Evolutionary conservation across 2,113 vertebrate genomes (phyloP), one percentile per base, ranked within the genome.

Genomic region (Loxodonta africana): DNA sequence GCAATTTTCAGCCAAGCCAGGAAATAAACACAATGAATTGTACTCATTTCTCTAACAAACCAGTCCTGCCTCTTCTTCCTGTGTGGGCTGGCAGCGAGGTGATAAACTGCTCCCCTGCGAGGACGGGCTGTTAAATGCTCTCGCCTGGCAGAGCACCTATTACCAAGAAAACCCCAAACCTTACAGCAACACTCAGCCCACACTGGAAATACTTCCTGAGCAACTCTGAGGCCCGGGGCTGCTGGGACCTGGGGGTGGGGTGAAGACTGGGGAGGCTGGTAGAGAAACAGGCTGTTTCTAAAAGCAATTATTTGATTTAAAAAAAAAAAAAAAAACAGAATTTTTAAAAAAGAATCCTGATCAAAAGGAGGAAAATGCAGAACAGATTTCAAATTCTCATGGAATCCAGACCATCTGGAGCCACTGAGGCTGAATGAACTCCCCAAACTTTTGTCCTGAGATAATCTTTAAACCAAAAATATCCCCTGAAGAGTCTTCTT

Each of bases 81-180:
- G 93, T 51, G 90, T 37, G 85, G 83, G 87, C 76, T 14, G 88
- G 26, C 28, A 46, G 69, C 20, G 8, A 30, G 41, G 83, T 10
- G 28, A 37, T 48, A 3, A 63, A 10, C 0, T 7, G 90, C 12
- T 67, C 26, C 69, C 44, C 7, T 21, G 41, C 0, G 0, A 2
- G 71, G 6, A 1, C 20, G 0, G 21, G 10, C 4, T 67, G 26
- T 33, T 60, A 78, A 69, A 44, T 0, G 1, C 8, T 69, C 23
- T 9, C 23, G 37, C 73, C 67, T 63, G 33, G 57, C 62, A 37
- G 51, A 78, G 63, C 0, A 0, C 53, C 46, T 30, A 5, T 48
- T 41, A 87, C 69, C 21, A 57, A 30, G 63, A 48, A 89, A 88
- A 14, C 37, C 80, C 25, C 20, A 41, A 30, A 14, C 51, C 77